Evolutionary conservation across 2,797 vertebrate genomes (phyloP), one percentile per base, ranked within the genome.

Genomic region (Tadarida brasiliensis): DNA sequence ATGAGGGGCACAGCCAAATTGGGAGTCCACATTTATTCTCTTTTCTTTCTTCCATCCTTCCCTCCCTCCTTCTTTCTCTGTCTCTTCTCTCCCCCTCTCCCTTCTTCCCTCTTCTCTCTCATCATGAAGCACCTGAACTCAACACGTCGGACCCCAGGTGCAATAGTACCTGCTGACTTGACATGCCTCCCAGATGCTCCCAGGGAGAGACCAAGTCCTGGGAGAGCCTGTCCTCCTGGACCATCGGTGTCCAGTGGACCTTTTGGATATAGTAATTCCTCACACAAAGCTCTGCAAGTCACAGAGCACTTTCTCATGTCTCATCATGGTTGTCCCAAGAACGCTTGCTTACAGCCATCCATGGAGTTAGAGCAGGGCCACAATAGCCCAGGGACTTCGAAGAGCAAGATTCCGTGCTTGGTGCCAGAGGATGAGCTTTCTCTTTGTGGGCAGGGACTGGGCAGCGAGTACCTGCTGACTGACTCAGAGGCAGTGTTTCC

Each of bases 261-360:
- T 82, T 57, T 61, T 2, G 0, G 47, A 49, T 3, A 17, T 2
- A 14, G 9, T 30, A 7, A 12, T 24, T 82, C 49, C 14, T 61
- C 44, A 54, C 47, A 28, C 7, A n/a, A 57, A 85, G n/a, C 9
- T 70, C 39, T 44, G 70, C 12, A 10, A 20, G 12, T 56, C 82
- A 70, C 81, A 92, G 68, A 91, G 65, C 33, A 24, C 35, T 33
- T 76, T 65, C 39, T 76, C 17, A 5, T 22, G 20, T n/a, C 70
- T 92, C 63, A 68, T 24, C 71, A 22, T 19, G 8, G 44, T 2
- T 51, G 14, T 35, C 11, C n/a, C 65, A 30, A 70, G 47, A 74
- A 70, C 0, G 1, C n/a, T n/a, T 51, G 5, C 9, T 33, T 24
- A 15, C 14, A 30, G 67, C n/a, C 47, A 59, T 28, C 14, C 0